A percentile compares a stretch with the other conserved stretches of the same genome.
Evolutionary conservation across 2,888 invertebrate genomes (phyloP).

Genomic region (Rotaria sp.): DNA sequence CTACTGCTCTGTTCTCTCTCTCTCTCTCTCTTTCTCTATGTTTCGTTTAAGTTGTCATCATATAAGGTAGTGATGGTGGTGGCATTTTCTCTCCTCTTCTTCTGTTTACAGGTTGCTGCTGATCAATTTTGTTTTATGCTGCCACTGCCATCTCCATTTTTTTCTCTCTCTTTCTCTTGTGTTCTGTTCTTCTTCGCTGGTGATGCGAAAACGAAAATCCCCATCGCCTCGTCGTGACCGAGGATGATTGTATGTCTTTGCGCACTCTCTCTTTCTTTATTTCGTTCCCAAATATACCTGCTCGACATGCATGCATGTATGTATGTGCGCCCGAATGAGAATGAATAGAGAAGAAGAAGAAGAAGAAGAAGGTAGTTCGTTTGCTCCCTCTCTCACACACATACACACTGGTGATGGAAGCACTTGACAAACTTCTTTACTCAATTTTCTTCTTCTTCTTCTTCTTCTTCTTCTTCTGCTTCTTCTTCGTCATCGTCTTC

Average conservation of each 20-base stretch:
- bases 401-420: background rate
- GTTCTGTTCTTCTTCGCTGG: conserved; percentile 6
- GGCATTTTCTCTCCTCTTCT: background rate
- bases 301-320: background rate
- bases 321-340: background rate
- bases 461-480: background rate
- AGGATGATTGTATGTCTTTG: background rate
- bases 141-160: background rate
- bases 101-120: background rate
- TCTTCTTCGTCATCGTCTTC: background rate
- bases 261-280: background rate
- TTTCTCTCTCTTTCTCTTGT: background rate
- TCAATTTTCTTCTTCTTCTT: background rate
- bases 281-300: background rate
- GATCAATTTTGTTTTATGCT: background rate
- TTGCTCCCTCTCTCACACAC: background rate
- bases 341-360: background rate
- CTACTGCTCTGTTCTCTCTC: background rate
- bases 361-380: background rate
- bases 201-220: background rate
- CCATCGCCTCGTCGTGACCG: background rate
- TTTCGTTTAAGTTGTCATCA: background rate
- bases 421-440: background rate
- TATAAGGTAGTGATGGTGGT: conserved; percentile 6
- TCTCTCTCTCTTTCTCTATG: too few relatives aligned